Base-by-base conservation (phyloP, 2,113 vertebrate species). In the Nesoenas mayeri region DNA sequence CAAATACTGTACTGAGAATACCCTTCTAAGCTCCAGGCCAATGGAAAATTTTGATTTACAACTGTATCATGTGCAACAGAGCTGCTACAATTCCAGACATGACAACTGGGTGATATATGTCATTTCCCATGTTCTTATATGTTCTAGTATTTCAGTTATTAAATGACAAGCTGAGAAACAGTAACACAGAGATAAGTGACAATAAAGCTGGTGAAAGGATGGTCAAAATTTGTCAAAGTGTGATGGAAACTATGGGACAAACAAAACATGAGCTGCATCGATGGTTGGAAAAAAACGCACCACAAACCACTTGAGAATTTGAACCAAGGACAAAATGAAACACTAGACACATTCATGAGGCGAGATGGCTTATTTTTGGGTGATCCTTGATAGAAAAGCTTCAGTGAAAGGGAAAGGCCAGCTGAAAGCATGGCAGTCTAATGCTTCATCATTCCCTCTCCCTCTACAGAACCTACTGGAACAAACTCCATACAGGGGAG, bases 31-130 rank as follows among this genome's bases (percentile, higher is more conserved):
- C 61, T 80, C 34, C 38, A 72, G 57, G 73, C 89, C 92, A 95
- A 75, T 81, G 93, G 96, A 95, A 95, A 95, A 85, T 91, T 91
- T 75, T 95, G 89, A 94, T 94, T 96, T 92, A 95, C 89, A 93
- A 64, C 85, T 92, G 90, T 88, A 91, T 84, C 91, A 56, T 75
- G 83, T 94, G 83, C 80, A 95, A 60, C 53, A 75, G 92, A 94
- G 88, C 83, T 88, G 61, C 64, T 80, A 61, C 93, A 86, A 90
- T 96, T 96, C 90, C 93, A 94, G 47, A 91, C 80, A 72, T 91
- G 94, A 94, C 93, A 96, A 89, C 85, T 81, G 92, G 73, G 40
- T 90, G 95, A 96, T 91, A 71, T 47, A 95, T 47, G 61, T 82
- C 17, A 89, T 86, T 95, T 96, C 95, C 79, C 40, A 4, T 91